phyloP scores from a whole-genome alignment of 2,888 invertebrate species.

The Ernsta delagoae region DNA sequence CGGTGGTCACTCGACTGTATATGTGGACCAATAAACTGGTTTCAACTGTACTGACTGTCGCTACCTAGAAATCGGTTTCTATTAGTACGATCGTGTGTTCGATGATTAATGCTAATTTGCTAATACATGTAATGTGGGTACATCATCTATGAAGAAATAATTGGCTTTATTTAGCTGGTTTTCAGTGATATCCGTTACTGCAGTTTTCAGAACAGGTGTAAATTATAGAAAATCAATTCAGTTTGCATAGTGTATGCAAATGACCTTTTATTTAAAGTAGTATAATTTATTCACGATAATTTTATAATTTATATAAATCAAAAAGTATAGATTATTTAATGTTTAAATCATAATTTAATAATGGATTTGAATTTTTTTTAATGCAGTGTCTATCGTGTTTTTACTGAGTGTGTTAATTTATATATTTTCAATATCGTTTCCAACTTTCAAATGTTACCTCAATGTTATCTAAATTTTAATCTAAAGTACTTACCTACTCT shows the following conservation, averaged over 20 bases:
- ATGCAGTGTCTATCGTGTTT: too few relatives aligned
- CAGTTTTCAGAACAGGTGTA: not conserved
- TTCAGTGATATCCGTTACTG: too few relatives aligned
- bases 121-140: slow-evolving; percentile 31
- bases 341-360: too few relatives aligned
- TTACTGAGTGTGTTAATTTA: too few relatives aligned
- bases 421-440: not conserved
- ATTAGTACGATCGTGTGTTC: slow-evolving; percentile 79
- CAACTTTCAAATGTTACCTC: not conserved
- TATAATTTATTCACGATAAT: too few relatives aligned
- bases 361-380: too few relatives aligned
- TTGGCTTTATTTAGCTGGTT: not conserved
- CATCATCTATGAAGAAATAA: slow-evolving; percentile 21
- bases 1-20: slow-evolving; percentile 73
- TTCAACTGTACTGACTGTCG: slow-evolving; percentile 70
- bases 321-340: too few relatives aligned
- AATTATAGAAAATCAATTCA: not conserved
- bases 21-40: slow-evolving; percentile 82
- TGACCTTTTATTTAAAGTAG: not conserved
- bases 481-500: not conserved
- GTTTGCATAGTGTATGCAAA: slow-evolving; percentile 2
- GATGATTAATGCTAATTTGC: slow-evolving; percentile 58
- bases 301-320: not conserved
- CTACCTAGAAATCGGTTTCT: slow-evolving; percentile 80
- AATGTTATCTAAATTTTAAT: not conserved